Conservation (phyloP, 2,888 invertebrate genomes). For the Leptothorax acervorum region DNA sequence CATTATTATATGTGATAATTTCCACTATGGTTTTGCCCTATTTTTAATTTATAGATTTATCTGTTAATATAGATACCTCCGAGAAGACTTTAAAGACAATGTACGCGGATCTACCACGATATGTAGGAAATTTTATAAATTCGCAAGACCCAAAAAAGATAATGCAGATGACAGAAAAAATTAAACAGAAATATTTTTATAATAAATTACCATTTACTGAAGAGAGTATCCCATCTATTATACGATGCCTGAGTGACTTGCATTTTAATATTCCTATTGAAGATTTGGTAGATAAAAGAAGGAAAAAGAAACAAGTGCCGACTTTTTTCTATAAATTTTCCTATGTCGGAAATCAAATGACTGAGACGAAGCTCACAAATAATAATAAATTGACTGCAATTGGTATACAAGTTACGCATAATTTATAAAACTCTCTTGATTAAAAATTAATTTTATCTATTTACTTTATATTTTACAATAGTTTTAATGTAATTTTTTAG, state of each 20-base stretch:
- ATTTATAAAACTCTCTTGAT: neutral
- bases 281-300: conserved; percentile 83
- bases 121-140: neutral
- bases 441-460: neutral
- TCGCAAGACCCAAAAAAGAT: neutral
- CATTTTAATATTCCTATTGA: conserved; percentile 85
- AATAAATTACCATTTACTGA: conserved; percentile 80
- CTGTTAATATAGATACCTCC: conserved; percentile 68
- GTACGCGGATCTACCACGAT: neutral
- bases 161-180: conserved; percentile 69
- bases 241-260: conserved; percentile 86
- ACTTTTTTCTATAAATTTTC: conserved; percentile 88
- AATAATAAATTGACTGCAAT: neutral
- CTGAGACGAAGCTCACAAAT: neutral
- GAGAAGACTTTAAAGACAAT: conserved; percentile 69
- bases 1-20: neutral
- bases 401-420: neutral
- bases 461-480: neutral
- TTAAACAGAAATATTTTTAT: conserved; percentile 86
- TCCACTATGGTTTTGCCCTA: neutral
- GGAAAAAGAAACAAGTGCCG: conserved; percentile 83
- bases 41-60: neutral
- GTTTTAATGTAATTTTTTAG: conserved; percentile 76
- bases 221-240: conserved; percentile 82
- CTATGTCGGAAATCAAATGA: conserved; percentile 79